A percentile compares a stretch with the other conserved stretches of the same genome.
Conservation (phyloP, 2,113 vertebrate genomes). For the Protomyctophum bolini region DNA sequence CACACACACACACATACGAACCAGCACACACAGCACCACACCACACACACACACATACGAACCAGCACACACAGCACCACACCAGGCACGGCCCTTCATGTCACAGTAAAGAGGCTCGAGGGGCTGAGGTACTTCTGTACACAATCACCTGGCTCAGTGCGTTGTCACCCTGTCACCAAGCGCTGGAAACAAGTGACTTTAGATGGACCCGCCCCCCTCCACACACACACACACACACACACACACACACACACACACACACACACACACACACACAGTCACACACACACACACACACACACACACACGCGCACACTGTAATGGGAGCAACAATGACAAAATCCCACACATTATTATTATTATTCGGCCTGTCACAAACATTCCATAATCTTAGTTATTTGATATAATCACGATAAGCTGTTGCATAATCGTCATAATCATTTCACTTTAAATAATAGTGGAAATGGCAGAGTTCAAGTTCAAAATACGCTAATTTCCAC, state of each 20-base stretch:
- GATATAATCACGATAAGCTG: too few species aligned
- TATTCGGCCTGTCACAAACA: too few species aligned
- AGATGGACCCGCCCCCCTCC: neutral
- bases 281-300: neutral
- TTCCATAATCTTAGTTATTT: too few species aligned
- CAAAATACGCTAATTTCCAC: too few species aligned
- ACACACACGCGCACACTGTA: too few species aligned
- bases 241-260: too few species aligned
- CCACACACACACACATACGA: neutral
- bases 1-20: neutral
- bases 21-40: neutral
- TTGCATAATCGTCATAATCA: too few species aligned
- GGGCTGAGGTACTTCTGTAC: conserved; percentile 46
- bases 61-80: conserved; percentile 12
- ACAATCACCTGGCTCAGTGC: conserved; percentile 49
- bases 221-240: neutral
- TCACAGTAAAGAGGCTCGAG: conserved; percentile 52
- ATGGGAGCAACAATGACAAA: too few species aligned
- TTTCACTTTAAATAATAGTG: too few species aligned
- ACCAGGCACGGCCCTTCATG: conserved; percentile 30
- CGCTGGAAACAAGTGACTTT: conserved; percentile 36
- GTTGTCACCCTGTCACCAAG: conserved; percentile 38
- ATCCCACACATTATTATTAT: too few species aligned
- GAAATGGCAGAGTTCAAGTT: too few species aligned
- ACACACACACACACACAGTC: too few species aligned